phyloP scores from a whole-genome alignment of 2,888 invertebrate species.

The Polymixis flavicincta region DNA sequence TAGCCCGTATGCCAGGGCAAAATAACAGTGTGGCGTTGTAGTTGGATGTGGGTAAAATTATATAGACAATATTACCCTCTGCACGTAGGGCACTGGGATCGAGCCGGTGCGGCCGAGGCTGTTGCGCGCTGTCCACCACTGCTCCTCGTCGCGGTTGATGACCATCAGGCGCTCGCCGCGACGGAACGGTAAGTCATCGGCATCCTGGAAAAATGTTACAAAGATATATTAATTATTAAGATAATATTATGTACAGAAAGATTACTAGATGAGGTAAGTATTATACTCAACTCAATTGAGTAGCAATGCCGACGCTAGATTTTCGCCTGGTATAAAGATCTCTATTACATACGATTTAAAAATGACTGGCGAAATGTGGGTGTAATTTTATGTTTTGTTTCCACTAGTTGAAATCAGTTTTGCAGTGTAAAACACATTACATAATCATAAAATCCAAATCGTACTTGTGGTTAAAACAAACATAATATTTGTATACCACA shows the following conservation, averaged over 20 bases:
- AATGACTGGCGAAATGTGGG: neutral
- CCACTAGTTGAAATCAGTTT: neutral
- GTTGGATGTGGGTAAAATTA: too few species aligned
- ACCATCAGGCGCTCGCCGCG: conserved; percentile 98
- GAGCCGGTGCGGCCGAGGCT: conserved; percentile 96
- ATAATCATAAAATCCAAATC: conserved; percentile 19
- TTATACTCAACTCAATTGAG: too few species aligned
- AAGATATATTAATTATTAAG: neutral
- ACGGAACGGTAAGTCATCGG: conserved; percentile 98
- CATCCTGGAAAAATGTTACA: conserved; percentile 91
- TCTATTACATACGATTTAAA: neutral
- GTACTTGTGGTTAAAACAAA: conserved; percentile 11
- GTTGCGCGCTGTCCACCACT: conserved; percentile 99
- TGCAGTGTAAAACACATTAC: conserved; percentile 3
- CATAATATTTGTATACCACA: conserved; percentile 22
- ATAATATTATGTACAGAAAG: neutral
- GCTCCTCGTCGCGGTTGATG: conserved; percentile 98
- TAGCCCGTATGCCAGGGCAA: too few species aligned
- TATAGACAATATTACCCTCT: conserved; percentile 90
- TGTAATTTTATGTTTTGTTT: neutral
- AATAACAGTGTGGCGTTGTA: too few species aligned
- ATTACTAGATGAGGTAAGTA: too few species aligned
- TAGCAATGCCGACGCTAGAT: neutral
- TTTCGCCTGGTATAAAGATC: neutral
- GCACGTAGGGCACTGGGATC: conserved; percentile 99